Percentiles rank a stretch among this genome's conserved stretches.
These are phyloP conservation scores for Notoglanidium macrostoma DNA, from an alignment of 2,797 vertebrate species.

Conservation along the genomic window DNA sequence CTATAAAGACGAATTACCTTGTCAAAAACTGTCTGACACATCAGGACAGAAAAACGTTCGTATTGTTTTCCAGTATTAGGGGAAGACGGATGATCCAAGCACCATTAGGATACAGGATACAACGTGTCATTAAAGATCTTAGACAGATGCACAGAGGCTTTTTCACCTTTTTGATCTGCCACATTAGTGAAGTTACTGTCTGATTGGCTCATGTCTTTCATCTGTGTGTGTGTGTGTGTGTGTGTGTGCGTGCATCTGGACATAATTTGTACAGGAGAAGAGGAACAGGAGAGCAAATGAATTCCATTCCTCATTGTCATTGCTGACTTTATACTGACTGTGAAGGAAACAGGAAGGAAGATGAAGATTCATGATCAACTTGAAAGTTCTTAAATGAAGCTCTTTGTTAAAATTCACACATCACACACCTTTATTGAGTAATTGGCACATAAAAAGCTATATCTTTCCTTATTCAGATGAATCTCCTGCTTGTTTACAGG, in stretches of 20 bases:
- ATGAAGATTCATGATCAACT: background rate
- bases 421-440: background rate
- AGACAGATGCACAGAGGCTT: conserved; percentile 15
- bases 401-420: background rate
- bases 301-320: conserved; percentile 23
- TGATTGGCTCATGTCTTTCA: conserved; percentile 23
- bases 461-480: background rate
- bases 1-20: conserved; percentile 10
- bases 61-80: background rate
- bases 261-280: conserved; percentile 21
- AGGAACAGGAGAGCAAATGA: conserved; percentile 24
- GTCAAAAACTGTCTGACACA: background rate
- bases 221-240: background rate
- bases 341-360: background rate
- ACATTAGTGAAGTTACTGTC: conserved; percentile 16
- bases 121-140: conserved; percentile 19
- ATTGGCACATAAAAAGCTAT: background rate
- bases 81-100: conserved; percentile 19
- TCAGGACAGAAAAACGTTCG: background rate
- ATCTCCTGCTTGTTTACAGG: background rate
- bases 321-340: background rate
- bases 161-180: conserved; percentile 22
- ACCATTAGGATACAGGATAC: background rate
- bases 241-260: conserved; percentile 25
- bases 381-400: background rate